These are phyloP conservation scores for Apocrypta bakeri DNA, from an alignment of 1,140 invertebrate genomes.

Conservation along the genomic window DNA sequence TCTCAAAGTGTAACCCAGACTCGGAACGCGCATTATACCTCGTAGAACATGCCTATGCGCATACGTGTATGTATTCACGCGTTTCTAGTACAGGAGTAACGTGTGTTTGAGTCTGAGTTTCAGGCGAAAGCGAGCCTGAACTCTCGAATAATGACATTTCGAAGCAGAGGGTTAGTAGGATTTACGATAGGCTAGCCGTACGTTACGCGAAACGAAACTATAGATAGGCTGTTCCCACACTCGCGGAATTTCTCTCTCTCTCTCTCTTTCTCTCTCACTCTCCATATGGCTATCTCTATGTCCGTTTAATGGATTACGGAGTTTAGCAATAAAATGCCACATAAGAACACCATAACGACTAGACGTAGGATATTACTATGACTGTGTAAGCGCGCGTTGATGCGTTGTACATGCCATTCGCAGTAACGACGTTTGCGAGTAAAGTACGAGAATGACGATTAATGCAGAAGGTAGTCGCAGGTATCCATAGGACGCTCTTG, in stretches of 20 bases:
- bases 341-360: not conserved
- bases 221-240: not conserved
- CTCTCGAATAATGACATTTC: constrained; percentile 18
- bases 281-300: too few species aligned
- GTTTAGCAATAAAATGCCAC: not conserved
- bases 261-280: too few species aligned
- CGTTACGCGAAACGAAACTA: not conserved
- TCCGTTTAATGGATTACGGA: not conserved
- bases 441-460: not conserved
- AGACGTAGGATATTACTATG: not conserved
- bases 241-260: too few species aligned
- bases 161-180: constrained; percentile 3
- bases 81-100: too few species aligned
- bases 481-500: not conserved
- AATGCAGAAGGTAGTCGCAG: not conserved
- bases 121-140: constrained; percentile 7
- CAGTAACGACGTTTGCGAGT: not conserved
- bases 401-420: not conserved
- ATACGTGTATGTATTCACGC: not conserved
- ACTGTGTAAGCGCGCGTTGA: not conserved
- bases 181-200: constrained; percentile 26
- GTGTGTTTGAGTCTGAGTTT: not conserved
- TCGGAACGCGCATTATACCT: too few species aligned
- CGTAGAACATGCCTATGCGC: too few species aligned
- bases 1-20: too few species aligned